A percentile compares a stretch with the other conserved stretches of the same genome.
phyloP scores from a whole-genome alignment of 92 coral and sea anemone species.

The Pocillopora grandis region DNA sequence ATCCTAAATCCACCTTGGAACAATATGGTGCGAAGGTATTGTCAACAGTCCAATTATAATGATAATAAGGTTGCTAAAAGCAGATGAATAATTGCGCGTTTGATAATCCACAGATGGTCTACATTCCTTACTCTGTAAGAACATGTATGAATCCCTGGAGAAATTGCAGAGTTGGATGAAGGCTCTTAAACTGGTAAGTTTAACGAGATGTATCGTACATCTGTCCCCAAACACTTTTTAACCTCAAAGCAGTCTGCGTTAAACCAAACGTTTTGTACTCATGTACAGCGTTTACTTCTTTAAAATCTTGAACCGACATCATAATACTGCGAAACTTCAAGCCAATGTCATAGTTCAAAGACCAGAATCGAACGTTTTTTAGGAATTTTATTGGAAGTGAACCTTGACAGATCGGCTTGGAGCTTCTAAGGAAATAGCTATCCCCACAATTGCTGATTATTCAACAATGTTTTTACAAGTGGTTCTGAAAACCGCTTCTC shows the following conservation, averaged over 20 bases:
- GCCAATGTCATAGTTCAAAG: neutral
- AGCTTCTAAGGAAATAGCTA: too few relatives aligned
- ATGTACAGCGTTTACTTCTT: neutral
- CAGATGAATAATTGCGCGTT: slow-evolving; percentile 15
- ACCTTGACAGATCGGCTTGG: neutral
- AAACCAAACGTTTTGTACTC: neutral
- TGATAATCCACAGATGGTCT: slow-evolving; percentile 2
- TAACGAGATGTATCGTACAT: neutral
- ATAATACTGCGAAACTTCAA: neutral
- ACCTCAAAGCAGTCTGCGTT: neutral
- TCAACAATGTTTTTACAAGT: neutral
- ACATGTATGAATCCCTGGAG: neutral
- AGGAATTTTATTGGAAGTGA: neutral
- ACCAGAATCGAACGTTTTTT: neutral
- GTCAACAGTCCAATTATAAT: slow-evolving; percentile 40
- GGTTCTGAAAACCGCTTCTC: neutral
- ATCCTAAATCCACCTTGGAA: slow-evolving; percentile 8
- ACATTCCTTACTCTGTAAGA: neutral
- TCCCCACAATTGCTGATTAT: neutral
- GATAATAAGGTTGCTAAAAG: slow-evolving; percentile 28
- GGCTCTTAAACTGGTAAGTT: neutral
- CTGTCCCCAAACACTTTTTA: neutral
- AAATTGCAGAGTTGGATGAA: neutral
- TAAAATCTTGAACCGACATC: too few relatives aligned
- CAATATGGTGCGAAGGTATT: slow-evolving; percentile 20